Conservation (phyloP, 2,113 vertebrate genomes). For the Taxidea taxus region DNA sequence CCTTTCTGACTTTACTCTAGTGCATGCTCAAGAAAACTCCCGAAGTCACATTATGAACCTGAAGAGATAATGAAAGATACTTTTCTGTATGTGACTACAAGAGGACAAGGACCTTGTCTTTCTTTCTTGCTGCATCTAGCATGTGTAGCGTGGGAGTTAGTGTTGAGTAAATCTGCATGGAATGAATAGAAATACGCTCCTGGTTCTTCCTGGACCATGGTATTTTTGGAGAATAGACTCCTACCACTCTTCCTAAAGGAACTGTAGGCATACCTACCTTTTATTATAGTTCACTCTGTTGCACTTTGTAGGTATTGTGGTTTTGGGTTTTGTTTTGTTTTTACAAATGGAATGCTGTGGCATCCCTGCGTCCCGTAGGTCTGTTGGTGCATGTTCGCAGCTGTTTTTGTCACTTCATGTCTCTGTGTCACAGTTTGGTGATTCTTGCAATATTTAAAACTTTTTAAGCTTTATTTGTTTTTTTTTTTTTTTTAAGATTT, state of each 20-base stretch:
- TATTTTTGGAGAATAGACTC: not conserved
- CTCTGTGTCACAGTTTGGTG: not conserved
- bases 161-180: not conserved
- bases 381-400: not conserved
- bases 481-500: too few species aligned
- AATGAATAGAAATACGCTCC: not conserved
- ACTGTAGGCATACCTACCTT: not conserved
- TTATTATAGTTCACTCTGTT: not conserved
- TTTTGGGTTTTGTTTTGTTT: not conserved
- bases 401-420: not conserved
- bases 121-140: not conserved
- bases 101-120: not conserved
- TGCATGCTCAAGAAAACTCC: not conserved
- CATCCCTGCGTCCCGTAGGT: not conserved
- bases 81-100: not conserved
- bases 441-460: not conserved
- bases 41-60: not conserved
- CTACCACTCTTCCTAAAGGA: not conserved
- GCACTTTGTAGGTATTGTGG: not conserved
- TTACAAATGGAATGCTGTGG: not conserved
- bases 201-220: not conserved
- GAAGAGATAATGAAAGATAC: not conserved
- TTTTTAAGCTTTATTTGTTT: too few species aligned
- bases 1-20: not conserved
- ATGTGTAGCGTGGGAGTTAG: not conserved